These are phyloP conservation scores for Melospiza melodia DNA, from an alignment of 2,113 vertebrate species.

Conservation along the genomic window DNA sequence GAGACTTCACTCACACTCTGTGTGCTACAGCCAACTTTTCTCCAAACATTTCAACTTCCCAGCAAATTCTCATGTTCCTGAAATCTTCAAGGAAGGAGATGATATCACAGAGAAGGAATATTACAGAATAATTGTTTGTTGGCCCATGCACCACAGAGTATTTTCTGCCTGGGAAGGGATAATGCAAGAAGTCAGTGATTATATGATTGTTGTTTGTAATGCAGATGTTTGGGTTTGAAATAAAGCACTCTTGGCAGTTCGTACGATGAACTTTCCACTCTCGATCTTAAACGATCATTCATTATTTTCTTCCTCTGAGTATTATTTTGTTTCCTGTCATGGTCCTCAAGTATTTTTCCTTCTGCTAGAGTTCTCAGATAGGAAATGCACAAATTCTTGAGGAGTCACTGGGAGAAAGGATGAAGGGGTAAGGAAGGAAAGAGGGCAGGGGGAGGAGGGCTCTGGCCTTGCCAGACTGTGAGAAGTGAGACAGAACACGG, in stretches of 20 bases:
- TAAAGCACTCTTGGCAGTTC: not conserved
- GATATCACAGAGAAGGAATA: not conserved
- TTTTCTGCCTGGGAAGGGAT: not conserved
- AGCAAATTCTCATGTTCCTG: not conserved
- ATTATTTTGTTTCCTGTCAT: not conserved
- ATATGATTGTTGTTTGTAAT: not conserved
- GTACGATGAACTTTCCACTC: not conserved
- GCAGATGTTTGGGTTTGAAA: not conserved
- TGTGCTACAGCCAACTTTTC: not conserved
- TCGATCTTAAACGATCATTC: not conserved
- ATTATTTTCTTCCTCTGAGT: not conserved
- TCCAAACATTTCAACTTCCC: not conserved
- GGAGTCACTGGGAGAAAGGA: not conserved
- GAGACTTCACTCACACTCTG: not conserved
- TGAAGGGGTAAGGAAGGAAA: not conserved
- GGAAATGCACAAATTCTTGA: constrained; percentile 14
- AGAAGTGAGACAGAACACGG: not conserved
- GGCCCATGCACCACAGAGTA: not conserved
- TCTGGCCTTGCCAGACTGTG: not conserved
- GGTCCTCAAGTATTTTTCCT: not conserved
- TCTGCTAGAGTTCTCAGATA: not conserved
- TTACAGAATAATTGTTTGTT: not conserved
- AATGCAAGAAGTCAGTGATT: not conserved
- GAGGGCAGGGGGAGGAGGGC: not conserved
- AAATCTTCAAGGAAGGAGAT: not conserved